Percentiles rank a stretch among this genome's conserved stretches.
phyloP scores from a whole-genome alignment of 2,888 invertebrate genomes.

The Drosophila koepferae region DNA sequence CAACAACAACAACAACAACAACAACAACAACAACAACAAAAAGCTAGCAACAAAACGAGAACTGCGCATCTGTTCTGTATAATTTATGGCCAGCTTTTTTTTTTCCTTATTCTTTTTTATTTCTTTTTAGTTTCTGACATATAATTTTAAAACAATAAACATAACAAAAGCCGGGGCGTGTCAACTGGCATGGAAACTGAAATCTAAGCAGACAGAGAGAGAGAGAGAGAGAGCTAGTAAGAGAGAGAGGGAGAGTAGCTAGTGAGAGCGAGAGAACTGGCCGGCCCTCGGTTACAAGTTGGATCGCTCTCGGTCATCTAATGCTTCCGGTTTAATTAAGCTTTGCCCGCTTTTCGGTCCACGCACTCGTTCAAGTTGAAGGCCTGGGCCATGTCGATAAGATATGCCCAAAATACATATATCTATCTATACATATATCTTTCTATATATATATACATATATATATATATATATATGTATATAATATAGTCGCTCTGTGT shows the following conservation, averaged over 20 bases:
- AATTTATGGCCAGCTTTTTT: slow-evolving; percentile 52
- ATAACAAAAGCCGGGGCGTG: slow-evolving; percentile 66
- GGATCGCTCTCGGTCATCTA: slow-evolving; percentile 56
- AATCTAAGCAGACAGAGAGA: slow-evolving; percentile 9
- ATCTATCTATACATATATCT: slow-evolving; percentile 1
- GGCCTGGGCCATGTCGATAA: slow-evolving; percentile 51
- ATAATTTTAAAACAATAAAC: slow-evolving; percentile 70
- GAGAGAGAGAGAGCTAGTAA: not conserved
- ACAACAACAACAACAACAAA: not conserved
- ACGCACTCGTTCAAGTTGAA: slow-evolving; percentile 45
- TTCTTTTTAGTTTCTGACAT: slow-evolving; percentile 38
- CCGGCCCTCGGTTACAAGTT: slow-evolving; percentile 60
- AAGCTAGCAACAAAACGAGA: slow-evolving; percentile 28
- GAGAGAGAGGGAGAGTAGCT: not conserved
- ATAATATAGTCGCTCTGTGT: slow-evolving; percentile 16
- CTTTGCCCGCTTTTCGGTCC: slow-evolving; percentile 46
- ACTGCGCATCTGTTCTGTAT: slow-evolving; percentile 61
- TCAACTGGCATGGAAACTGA: slow-evolving; percentile 60
- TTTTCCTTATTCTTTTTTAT: slow-evolving; percentile 31
- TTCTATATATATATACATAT: not conserved
- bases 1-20: not conserved
- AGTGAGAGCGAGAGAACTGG: slow-evolving; percentile 10
- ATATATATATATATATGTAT: slow-evolving; percentile 3
- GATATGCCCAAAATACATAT: slow-evolving; percentile 40
- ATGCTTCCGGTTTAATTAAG: slow-evolving; percentile 78